These are phyloP conservation scores for Xanthostigma xanthostigma DNA, from an alignment of 2,888 invertebrate species.

Conservation along the genomic window DNA sequence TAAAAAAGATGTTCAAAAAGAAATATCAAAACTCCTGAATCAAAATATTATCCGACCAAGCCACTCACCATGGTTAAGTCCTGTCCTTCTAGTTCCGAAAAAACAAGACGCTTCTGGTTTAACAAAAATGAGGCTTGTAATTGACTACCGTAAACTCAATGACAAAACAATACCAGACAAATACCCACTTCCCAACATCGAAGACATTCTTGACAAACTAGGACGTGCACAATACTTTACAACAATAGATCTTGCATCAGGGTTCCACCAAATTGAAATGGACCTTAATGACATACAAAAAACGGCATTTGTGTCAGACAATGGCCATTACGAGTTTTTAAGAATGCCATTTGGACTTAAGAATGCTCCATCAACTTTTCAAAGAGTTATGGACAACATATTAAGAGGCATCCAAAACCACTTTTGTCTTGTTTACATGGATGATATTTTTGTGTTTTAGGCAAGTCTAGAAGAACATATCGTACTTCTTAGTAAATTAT, in stretches of 20 bases:
- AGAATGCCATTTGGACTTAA: conserved; percentile 16
- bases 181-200: conserved; percentile 16
- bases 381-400: conserved; percentile 7
- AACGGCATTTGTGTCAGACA: conserved; percentile 18
- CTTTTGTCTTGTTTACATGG: conserved; percentile 15
- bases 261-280: conserved; percentile 21
- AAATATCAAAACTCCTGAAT: conserved; percentile 14
- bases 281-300: conserved; percentile 14
- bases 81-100: conserved; percentile 16
- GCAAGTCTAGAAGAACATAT: conserved; percentile 18
- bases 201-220: conserved; percentile 19
- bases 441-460: conserved; percentile 16
- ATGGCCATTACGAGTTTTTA: conserved; percentile 17
- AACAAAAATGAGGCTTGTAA: conserved; percentile 13
- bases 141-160: conserved; percentile 15
- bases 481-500: conserved; percentile 17
- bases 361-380: conserved; percentile 3
- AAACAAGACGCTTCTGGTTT: conserved; percentile 13
- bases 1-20: conserved; percentile 14
- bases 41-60: conserved; percentile 12
- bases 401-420: conserved; percentile 7
- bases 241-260: conserved; percentile 18
- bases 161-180: conserved; percentile 13
- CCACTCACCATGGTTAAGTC: conserved; percentile 13
- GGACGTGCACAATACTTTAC: conserved; percentile 19